Evolutionary conservation across 2,797 vertebrate genomes (phyloP).

Genomic region (Distichodus sexfasciatus): DNA sequence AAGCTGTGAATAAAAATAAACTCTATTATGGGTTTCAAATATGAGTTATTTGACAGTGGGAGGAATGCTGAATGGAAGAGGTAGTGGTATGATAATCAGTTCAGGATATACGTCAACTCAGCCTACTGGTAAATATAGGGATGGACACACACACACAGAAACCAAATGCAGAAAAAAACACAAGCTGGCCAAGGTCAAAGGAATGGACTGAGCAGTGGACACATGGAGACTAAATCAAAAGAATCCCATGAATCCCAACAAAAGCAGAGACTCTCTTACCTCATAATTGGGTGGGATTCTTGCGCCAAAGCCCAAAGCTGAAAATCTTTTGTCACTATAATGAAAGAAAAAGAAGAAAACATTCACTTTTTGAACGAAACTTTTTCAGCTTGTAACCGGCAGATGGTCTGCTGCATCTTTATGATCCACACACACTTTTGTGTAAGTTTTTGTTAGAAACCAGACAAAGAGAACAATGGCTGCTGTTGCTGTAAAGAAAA

Average conservation of each 20-base stretch:
- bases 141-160: constrained; percentile 29
- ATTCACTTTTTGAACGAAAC: not conserved
- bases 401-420: too few species aligned
- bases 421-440: too few species aligned
- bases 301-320: constrained; percentile 94
- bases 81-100: constrained; percentile 48
- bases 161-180: constrained; percentile 3
- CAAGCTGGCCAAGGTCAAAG: constrained; percentile 33
- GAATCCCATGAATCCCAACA: constrained; percentile 25
- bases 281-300: constrained; percentile 95
- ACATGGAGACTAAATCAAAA: constrained; percentile 15
- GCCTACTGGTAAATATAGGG: constrained; percentile 36
- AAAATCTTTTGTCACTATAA: constrained; percentile 91
- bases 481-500: too few species aligned
- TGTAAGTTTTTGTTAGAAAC: too few species aligned
- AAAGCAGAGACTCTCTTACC: constrained; percentile 67
- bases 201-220: constrained; percentile 5
- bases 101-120: constrained; percentile 3
- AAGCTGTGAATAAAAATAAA: constrained; percentile 60
- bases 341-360: constrained; percentile 6
- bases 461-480: too few species aligned
- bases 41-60: constrained; percentile 52
- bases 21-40: constrained; percentile 60
- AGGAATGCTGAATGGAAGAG: constrained; percentile 47
- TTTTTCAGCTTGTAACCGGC: too few species aligned